phyloP scores from a whole-genome alignment of 92 coral and sea anemone species.

The Anthopleura xanthogrammica region DNA sequence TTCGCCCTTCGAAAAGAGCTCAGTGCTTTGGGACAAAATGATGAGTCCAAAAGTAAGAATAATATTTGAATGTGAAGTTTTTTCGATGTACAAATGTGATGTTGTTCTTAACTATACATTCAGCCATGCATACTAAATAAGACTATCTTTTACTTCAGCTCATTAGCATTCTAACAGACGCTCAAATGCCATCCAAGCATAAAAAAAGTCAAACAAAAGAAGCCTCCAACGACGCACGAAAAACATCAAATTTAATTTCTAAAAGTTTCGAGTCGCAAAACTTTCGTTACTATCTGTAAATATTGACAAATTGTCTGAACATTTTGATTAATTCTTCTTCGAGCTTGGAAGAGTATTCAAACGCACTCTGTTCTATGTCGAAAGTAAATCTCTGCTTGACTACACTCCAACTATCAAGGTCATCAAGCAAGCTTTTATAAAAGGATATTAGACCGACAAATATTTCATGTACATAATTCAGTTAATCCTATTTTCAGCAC shows the following conservation, averaged over 20 bases:
- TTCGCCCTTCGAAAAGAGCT: too few relatives aligned
- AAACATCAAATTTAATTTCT: neutral
- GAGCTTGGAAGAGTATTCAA: neutral
- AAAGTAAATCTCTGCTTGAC: neutral
- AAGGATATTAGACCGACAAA: neutral
- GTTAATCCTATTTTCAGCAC: too few relatives aligned
- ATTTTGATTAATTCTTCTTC: neutral
- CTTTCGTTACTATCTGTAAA: neutral
- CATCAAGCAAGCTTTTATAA: neutral
- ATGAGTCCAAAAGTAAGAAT: neutral
- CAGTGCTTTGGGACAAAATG: neutral
- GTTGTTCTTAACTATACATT: neutral
- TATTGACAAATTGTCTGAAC: neutral
- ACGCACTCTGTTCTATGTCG: neutral
- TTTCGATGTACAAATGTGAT: neutral
- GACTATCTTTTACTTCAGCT: neutral
- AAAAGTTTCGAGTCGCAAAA: neutral
- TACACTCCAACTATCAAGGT: neutral
- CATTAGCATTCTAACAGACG: slow-evolving; percentile 24
- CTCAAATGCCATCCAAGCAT: slow-evolving; percentile 9
- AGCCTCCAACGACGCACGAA: slow-evolving; percentile 7
- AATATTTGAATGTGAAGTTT: neutral
- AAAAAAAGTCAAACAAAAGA: slow-evolving; percentile 15
- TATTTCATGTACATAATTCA: neutral
- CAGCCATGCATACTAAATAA: slow-evolving; percentile 19